A percentile compares a stretch with the other conserved stretches of the same genome.
These are phyloP conservation scores for Cossypha dichroa DNA, from an alignment of 2,797 vertebrate genomes.

Conservation along the genomic window DNA sequence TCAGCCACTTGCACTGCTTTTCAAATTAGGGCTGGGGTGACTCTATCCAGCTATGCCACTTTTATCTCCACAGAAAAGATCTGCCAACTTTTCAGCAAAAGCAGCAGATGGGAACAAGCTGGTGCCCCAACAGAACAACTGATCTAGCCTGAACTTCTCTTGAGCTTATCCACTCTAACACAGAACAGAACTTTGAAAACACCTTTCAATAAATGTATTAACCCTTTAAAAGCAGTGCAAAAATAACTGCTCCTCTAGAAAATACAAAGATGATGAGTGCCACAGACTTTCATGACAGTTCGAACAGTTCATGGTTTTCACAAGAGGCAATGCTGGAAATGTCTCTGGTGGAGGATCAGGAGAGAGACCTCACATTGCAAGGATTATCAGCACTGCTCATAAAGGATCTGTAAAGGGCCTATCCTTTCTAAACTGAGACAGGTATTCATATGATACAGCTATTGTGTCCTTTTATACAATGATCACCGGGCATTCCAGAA, in stretches of 20 bases:
- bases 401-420: not conserved
- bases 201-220: not conserved
- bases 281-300: not conserved
- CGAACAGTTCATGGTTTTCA: not conserved
- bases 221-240: not conserved
- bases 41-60: not conserved
- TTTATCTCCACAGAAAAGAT: not conserved
- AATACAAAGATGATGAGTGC: not conserved
- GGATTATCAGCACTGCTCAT: not conserved
- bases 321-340: not conserved
- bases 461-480: not conserved
- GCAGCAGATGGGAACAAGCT: not conserved
- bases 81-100: not conserved
- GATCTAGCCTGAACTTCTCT: not conserved
- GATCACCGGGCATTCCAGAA: not conserved
- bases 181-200: not conserved
- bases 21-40: not conserved
- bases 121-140: not conserved
- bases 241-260: not conserved
- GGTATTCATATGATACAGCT: not conserved
- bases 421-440: not conserved
- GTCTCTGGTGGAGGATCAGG: not conserved
- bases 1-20: not conserved
- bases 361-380: not conserved
- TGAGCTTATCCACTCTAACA: not conserved